A percentile compares a stretch with the other conserved stretches of the same genome.
Evolutionary conservation across 1,140 invertebrate species (phyloP).

Genomic region (Eumeta japonica): DNA sequence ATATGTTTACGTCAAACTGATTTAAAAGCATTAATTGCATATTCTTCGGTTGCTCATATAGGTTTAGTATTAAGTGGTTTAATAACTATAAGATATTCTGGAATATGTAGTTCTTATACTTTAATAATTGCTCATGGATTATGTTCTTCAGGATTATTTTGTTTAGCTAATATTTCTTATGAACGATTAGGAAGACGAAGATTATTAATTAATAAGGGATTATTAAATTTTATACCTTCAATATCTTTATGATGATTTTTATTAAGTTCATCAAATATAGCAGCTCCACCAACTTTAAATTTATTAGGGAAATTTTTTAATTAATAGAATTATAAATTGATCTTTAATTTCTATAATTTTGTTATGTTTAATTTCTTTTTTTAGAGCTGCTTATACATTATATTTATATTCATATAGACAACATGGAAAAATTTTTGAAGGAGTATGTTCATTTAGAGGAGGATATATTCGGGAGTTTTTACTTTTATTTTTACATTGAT

Average conservation of each 20-base stretch:
- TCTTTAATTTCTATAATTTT: constrained; percentile 47
- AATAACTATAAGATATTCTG: constrained; percentile 48
- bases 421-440: constrained; percentile 54
- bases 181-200: constrained; percentile 49
- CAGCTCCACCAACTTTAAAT: constrained; percentile 48
- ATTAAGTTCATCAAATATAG: constrained; percentile 54
- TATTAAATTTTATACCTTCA: constrained; percentile 49
- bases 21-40: constrained; percentile 65
- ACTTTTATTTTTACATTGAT: constrained; percentile 61
- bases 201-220: constrained; percentile 49
- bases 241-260: constrained; percentile 64
- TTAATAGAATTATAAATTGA: constrained; percentile 58
- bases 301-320: constrained; percentile 60
- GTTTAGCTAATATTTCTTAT: constrained; percentile 66
- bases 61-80: constrained; percentile 52
- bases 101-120: constrained; percentile 48
- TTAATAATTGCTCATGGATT: constrained; percentile 68
- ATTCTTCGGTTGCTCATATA: constrained; percentile 65
- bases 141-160: constrained; percentile 69
- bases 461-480: constrained; percentile 57
- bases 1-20: constrained; percentile 63
- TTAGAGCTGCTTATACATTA: constrained; percentile 47
- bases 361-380: constrained; percentile 53
- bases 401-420: constrained; percentile 60
- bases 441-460: constrained; percentile 36